Evolutionary conservation across 2,888 invertebrate species (phyloP).

Genomic region (Adelognathus sp.): DNA sequence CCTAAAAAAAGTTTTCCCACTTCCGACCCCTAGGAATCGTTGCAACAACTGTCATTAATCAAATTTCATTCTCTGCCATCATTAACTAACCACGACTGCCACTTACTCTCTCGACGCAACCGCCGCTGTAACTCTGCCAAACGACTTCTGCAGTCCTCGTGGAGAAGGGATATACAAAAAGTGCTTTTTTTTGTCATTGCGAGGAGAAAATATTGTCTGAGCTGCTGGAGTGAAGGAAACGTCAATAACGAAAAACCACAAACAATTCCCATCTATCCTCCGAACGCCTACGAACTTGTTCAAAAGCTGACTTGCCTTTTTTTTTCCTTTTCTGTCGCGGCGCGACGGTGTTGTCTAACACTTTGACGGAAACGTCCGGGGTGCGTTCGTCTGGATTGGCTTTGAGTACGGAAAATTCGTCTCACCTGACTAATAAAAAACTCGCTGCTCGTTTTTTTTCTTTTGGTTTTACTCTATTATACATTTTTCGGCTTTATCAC

Average conservation of each 20-base stretch:
- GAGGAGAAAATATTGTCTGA: slow-evolving; percentile 19
- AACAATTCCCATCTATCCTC: slow-evolving; percentile 3
- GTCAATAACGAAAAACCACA: slow-evolving; percentile 8
- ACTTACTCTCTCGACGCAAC: background rate
- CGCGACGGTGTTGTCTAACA: slow-evolving; percentile 45
- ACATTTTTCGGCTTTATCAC: slow-evolving; percentile 17
- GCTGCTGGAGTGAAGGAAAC: slow-evolving; percentile 14
- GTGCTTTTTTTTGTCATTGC: slow-evolving; percentile 21
- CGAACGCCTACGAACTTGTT: slow-evolving; percentile 9
- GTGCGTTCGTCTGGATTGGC: slow-evolving; percentile 18
- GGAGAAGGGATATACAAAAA: slow-evolving; percentile 20
- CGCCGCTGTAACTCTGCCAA: slow-evolving; percentile 21
- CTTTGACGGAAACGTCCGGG: slow-evolving; percentile 17
- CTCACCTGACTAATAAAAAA: slow-evolving; percentile 31
- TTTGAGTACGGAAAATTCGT: slow-evolving; percentile 29
- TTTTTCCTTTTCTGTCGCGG: slow-evolving; percentile 14
- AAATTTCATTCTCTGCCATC: slow-evolving; percentile 41
- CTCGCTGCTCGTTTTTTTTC: slow-evolving; percentile 30
- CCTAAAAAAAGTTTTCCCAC: slow-evolving; percentile 9
- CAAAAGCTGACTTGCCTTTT: background rate
- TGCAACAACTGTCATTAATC: slow-evolving; percentile 16
- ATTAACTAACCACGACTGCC: slow-evolving; percentile 35
- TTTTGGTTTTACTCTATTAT: background rate
- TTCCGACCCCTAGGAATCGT: slow-evolving; percentile 17
- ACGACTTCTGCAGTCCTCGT: slow-evolving; percentile 30